phyloP scores from a whole-genome alignment of 2,113 vertebrate genomes.

The Phylloscopus trochiloides region DNA sequence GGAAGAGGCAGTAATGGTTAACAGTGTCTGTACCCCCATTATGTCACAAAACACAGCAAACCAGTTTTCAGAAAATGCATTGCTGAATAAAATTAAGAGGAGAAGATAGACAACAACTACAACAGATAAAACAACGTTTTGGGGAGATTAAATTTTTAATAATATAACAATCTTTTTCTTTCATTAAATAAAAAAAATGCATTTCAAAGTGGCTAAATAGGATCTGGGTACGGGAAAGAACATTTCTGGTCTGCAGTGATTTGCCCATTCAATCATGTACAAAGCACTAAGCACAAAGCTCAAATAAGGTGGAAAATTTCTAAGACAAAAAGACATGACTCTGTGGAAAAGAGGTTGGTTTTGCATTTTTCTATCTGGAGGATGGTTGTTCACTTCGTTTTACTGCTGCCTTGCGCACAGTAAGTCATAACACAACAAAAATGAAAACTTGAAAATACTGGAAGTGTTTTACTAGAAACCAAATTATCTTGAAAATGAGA shows the following conservation, averaged over 20 bases:
- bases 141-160: not conserved
- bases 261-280: slow-evolving; percentile 25
- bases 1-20: not conserved
- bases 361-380: not conserved
- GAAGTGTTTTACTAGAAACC: not conserved
- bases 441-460: slow-evolving; percentile 29
- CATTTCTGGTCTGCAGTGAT: slow-evolving; percentile 8
- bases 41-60: not conserved
- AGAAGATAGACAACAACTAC: not conserved
- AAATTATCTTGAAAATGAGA: slow-evolving; percentile 8
- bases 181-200: not conserved
- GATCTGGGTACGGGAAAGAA: not conserved
- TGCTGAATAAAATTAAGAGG: not conserved
- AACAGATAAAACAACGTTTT: not conserved
- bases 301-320: slow-evolving; percentile 37
- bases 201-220: not conserved
- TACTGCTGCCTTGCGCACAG: not conserved
- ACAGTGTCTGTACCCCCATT: not conserved
- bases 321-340: slow-evolving; percentile 13
- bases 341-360: slow-evolving; percentile 35
- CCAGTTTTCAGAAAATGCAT: not conserved
- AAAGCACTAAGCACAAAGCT: not conserved
- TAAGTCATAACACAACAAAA: not conserved
- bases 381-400: not conserved
- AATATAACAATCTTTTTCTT: not conserved